These are phyloP conservation scores for Ursus arctos DNA, from an alignment of 2,113 vertebrate genomes.

Conservation along the genomic window DNA sequence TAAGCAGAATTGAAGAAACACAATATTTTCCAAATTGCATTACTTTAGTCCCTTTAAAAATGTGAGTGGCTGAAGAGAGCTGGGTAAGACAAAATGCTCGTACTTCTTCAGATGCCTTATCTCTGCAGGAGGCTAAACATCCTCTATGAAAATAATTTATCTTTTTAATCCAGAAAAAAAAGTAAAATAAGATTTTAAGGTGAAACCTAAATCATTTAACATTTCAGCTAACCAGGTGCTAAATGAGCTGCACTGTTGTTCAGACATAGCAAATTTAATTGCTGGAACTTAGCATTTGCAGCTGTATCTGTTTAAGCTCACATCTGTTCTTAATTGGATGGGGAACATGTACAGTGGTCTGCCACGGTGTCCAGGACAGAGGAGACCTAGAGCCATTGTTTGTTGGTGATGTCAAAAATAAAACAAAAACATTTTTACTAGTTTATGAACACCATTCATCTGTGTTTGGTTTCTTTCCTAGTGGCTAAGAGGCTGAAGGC, in stretches of 20 bases:
- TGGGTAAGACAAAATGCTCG: slow-evolving; percentile 2
- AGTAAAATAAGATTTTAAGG: background rate
- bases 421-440: background rate
- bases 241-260: background rate
- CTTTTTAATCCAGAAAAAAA: background rate
- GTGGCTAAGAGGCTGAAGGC: background rate
- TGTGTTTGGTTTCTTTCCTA: background rate
- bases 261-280: background rate
- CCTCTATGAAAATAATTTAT: slow-evolving; percentile 53
- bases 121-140: background rate
- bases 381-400: background rate
- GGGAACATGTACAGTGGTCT: background rate
- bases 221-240: background rate
- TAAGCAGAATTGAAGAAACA: background rate
- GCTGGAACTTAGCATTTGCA: background rate
- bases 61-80: background rate
- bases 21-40: background rate
- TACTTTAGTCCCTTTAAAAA: slow-evolving; percentile 50
- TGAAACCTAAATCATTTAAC: slow-evolving; percentile 11
- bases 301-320: background rate
- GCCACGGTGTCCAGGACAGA: background rate
- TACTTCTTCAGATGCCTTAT: background rate
- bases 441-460: background rate
- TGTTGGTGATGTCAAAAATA: background rate
- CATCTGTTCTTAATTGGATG: background rate